These are phyloP conservation scores for Dynastes hyllus DNA, from an alignment of 2,888 invertebrate genomes.

Conservation along the genomic window DNA sequence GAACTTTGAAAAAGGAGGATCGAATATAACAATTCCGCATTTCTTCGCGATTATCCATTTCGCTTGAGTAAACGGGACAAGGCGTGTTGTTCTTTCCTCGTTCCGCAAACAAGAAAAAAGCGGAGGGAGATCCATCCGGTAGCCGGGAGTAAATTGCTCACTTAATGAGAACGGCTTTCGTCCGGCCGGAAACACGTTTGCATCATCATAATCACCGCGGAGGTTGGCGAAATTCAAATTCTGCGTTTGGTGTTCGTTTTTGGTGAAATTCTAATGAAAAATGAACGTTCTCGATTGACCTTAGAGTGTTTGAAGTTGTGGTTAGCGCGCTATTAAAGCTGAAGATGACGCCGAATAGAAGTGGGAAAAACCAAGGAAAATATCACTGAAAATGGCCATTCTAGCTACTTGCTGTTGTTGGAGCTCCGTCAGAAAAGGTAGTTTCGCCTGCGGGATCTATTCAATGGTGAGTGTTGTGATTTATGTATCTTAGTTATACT, in stretches of 20 bases:
- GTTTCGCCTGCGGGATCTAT: slow-evolving; percentile 82
- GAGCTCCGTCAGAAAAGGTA: slow-evolving; percentile 82
- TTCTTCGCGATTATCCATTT: background rate
- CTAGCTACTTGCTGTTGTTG: slow-evolving; percentile 86
- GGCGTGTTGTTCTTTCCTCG: slow-evolving; percentile 1
- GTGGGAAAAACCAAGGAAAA: slow-evolving; percentile 2
- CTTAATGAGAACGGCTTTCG: slow-evolving; percentile 21
- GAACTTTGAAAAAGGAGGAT: background rate
- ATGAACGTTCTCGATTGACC: background rate
- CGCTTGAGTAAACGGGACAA: background rate
- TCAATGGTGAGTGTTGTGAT: slow-evolving; percentile 76
- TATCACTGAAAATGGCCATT: slow-evolving; percentile 76
- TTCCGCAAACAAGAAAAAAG: too few relatives aligned
- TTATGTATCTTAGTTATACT: background rate
- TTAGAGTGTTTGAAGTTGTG: background rate
- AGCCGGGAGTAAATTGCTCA: slow-evolving; percentile 8
- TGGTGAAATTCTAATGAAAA: background rate
- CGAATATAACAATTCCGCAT: background rate
- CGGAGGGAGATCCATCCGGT: slow-evolving; percentile 14
- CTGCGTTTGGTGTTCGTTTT: background rate
- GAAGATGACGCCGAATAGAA: slow-evolving; percentile 22
- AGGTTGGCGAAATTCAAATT: background rate
- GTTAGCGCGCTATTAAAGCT: background rate
- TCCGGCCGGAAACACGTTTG: background rate
- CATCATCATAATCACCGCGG: background rate